These are phyloP conservation scores for Threskiornis aethiopicus DNA, from an alignment of 2,797 vertebrate genomes.

Conservation along the genomic window DNA sequence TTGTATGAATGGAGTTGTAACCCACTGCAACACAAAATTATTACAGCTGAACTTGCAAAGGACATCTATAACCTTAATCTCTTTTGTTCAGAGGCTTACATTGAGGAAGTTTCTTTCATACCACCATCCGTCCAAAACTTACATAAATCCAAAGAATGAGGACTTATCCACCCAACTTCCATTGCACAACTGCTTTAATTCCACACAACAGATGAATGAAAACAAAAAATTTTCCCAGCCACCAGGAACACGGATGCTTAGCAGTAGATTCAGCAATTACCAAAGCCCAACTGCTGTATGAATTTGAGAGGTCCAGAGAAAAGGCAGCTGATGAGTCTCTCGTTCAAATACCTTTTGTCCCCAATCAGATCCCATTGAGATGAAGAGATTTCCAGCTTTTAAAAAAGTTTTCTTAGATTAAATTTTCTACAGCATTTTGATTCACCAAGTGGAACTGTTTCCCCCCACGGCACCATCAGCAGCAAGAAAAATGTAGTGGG, in stretches of 20 bases:
- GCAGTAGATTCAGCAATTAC: background rate
- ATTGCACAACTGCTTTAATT: background rate
- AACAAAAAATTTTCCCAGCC: background rate
- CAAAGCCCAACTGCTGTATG: background rate
- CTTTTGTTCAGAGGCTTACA: constrained; percentile 10
- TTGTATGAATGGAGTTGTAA: constrained; percentile 50
- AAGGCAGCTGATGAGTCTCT: background rate
- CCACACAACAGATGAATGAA: background rate
- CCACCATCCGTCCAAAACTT: background rate
- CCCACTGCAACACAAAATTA: constrained; percentile 51
- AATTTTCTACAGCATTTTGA: background rate
- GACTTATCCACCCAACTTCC: background rate
- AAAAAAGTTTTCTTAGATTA: background rate
- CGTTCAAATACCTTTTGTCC: background rate
- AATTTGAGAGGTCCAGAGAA: background rate
- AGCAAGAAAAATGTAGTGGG: background rate
- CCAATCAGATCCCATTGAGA: background rate
- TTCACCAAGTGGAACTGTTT: background rate
- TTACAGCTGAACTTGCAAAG: constrained; percentile 8
- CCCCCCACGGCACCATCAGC: background rate
- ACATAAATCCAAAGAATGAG: background rate
- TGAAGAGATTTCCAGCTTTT: background rate
- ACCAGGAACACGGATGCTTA: background rate
- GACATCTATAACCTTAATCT: constrained; percentile 34
- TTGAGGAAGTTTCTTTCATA: constrained; percentile 43